Base-by-base conservation (phyloP, 30 jellyfish, hydroid and myxozoan species). In the Hydra vulgaris region DNA sequence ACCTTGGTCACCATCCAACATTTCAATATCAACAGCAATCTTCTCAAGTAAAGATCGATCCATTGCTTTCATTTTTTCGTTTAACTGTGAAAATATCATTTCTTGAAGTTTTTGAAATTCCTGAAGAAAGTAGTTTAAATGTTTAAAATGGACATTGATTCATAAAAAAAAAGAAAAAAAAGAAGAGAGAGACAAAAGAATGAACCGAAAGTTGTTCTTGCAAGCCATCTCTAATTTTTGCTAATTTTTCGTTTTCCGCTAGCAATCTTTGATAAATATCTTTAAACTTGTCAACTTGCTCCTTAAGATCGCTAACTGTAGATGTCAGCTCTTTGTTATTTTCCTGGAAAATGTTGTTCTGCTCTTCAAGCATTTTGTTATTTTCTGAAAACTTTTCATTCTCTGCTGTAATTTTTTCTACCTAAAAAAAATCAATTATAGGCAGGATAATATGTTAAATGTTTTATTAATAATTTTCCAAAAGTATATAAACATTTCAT, bases 1-100 rank as follows among this genome's bases (percentile, higher is more conserved):
- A 89, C 96, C 96, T 89, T 89, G 96, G 25, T 89, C 96, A 23
- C 85, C 77, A 87, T 89, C 96, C 95, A 89, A 66, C 96, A 89
- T 89, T 76, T 89, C 96, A 40, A 89, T 89, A 74, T 89, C 96
- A 8, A 95, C 96, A 0, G 96, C 96, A 56, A 89, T 80, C 54
- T 89, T 89, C 54, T 89, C 96, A 82, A 89, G 75, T 88, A 89
- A 56, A 27, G 96, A 89, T 17, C 96, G 84, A 85, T 89, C 96
- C 96, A 89, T 89, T 40, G 96, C 96, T 54, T 74, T 86, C 96
- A 89, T 89, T 67, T 89, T 89, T 73, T 89, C 96, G 82, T 89
- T 89, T 77, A 89, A 81, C 82, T 89, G 96, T 1, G 89, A 26
- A 73, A 89, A 89, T 25, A 89, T 89, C 96, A 89, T 89, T 25